These are phyloP conservation scores for Scolanthus callimorphus DNA, from an alignment of 92 coral and sea anemone species.

Conservation along the genomic window DNA sequence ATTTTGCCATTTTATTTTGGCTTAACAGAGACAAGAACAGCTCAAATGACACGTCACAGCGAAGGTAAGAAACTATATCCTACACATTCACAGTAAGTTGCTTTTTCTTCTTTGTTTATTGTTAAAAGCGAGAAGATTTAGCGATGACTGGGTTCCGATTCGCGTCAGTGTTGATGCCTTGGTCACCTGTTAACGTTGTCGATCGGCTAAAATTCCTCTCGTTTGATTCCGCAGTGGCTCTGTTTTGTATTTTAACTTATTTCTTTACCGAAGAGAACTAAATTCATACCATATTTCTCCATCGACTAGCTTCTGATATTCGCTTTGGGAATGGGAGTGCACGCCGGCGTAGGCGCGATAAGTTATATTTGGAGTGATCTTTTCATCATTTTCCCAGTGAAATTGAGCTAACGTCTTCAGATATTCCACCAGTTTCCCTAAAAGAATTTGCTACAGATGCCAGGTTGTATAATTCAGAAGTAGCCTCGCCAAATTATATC, in stretches of 20 bases:
- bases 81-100: neutral
- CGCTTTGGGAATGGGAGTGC: too few relatives aligned
- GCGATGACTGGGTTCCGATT: neutral
- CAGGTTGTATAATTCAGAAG: too few relatives aligned
- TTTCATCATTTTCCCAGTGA: neutral
- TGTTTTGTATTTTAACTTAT: neutral
- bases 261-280: neutral
- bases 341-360: too few relatives aligned
- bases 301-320: too few relatives aligned
- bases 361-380: too few relatives aligned
- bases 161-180: constrained; percentile 1
- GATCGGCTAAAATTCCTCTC: constrained; percentile 1
- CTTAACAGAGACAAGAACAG: neutral
- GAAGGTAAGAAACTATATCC: neutral
- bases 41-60: neutral
- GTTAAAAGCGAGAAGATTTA: neutral
- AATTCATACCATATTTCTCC: too few relatives aligned
- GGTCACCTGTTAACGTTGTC: constrained; percentile 1
- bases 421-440: too few relatives aligned
- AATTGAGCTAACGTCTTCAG: neutral
- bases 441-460: too few relatives aligned
- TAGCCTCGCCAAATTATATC: too few relatives aligned
- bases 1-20: neutral
- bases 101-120: neutral
- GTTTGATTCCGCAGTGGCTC: neutral